Evolutionary conservation across 1,140 invertebrate genomes (phyloP).

Genomic region (Bicyclus anynana): DNA sequence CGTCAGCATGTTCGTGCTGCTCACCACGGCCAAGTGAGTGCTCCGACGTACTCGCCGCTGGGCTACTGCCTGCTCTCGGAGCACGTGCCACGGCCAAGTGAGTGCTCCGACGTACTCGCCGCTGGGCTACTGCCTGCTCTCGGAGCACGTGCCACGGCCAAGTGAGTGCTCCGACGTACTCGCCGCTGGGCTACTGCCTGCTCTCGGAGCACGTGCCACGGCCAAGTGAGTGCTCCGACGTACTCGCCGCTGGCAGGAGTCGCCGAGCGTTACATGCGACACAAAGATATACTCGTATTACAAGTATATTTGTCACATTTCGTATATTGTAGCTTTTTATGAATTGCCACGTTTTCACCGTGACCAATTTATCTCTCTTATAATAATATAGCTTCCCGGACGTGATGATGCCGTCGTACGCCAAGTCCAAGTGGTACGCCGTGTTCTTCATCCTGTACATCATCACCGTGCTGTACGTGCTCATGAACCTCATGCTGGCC

Average conservation of each 20-base stretch:
- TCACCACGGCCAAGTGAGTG: conserved; percentile 95
- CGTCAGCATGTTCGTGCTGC: conserved; percentile 92
- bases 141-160: conserved; percentile 87
- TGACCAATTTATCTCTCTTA: conserved; percentile 1
- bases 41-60: conserved; percentile 75
- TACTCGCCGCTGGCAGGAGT: too few species aligned
- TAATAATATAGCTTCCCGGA: conserved; percentile 95
- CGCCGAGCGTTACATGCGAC: too few species aligned
- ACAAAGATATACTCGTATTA: too few species aligned
- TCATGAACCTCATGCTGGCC: conserved; percentile 95
- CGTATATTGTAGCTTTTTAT: too few species aligned
- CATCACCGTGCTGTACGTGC: conserved; percentile 89
- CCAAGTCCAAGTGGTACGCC: conserved; percentile 87
- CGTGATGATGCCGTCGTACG: conserved; percentile 96
- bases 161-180: conserved; percentile 81
- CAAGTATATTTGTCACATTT: too few species aligned
- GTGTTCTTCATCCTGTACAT: conserved; percentile 93
- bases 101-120: conserved; percentile 79
- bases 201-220: conserved; percentile 87
- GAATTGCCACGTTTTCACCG: too few species aligned
- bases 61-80: conserved; percentile 90
- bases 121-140: conserved; percentile 89
- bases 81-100: conserved; percentile 92
- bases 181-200: conserved; percentile 88
- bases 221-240: conserved; percentile 86